These are phyloP conservation scores for Octopus sinensis DNA, from an alignment of 1,140 invertebrate genomes.

Conservation along the genomic window DNA sequence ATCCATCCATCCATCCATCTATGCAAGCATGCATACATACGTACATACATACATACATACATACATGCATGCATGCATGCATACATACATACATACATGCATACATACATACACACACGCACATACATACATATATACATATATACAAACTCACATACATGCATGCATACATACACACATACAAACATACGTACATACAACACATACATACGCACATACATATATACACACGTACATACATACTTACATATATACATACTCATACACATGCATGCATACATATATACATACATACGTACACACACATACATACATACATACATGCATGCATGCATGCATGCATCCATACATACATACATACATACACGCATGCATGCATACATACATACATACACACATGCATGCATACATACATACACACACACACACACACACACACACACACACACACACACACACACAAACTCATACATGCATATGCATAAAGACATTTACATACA, in stretches of 20 bases:
- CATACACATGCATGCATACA: constrained; percentile 16
- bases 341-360: background rate
- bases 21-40: too few species aligned
- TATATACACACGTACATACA: background rate
- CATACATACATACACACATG: constrained; percentile 7
- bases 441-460: background rate
- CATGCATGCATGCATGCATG: background rate
- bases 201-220: too few species aligned
- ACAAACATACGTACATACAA: too few species aligned
- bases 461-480: background rate
- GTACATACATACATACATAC: too few species aligned
- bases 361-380: background rate
- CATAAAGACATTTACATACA: too few species aligned
- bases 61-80: too few species aligned
- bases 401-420: constrained; percentile 6
- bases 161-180: too few species aligned
- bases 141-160: too few species aligned
- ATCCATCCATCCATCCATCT: too few species aligned
- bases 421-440: background rate
- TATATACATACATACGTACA: constrained; percentile 18
- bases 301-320: background rate
- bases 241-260: constrained; percentile 18
- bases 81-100: too few species aligned
- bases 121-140: too few species aligned
- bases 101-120: too few species aligned